Evolutionary conservation across 2,797 vertebrate species (phyloP).

Genomic region (Neomorphus geoffroyi): DNA sequence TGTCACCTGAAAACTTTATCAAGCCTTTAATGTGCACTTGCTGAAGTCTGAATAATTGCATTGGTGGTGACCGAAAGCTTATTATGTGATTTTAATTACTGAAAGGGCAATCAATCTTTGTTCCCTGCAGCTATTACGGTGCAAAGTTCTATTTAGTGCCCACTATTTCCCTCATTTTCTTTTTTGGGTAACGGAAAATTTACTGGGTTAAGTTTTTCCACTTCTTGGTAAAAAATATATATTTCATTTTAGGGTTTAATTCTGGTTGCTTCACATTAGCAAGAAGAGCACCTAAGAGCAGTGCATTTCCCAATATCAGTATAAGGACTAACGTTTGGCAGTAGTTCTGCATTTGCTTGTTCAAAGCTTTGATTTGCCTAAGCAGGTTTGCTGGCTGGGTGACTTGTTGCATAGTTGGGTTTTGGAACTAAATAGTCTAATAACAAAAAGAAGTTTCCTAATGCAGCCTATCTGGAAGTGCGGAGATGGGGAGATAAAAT

Average conservation of each 20-base stretch:
- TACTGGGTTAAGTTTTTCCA: background rate
- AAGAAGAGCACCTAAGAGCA: background rate
- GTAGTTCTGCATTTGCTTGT: background rate
- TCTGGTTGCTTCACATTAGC: background rate
- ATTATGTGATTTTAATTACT: constrained; percentile 56
- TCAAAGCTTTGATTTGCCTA: background rate
- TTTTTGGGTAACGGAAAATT: background rate
- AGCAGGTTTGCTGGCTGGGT: background rate
- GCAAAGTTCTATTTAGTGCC: constrained; percentile 13
- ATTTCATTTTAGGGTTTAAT: background rate
- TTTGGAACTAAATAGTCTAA: background rate
- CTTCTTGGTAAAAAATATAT: background rate
- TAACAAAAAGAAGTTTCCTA: background rate
- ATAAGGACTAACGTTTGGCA: background rate
- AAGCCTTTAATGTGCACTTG: constrained; percentile 14
- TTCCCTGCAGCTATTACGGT: constrained; percentile 4
- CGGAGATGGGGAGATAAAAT: background rate
- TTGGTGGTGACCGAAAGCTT: constrained; percentile 44
- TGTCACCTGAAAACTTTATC: constrained; percentile 39
- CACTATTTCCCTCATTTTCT: background rate
- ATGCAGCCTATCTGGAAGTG: background rate
- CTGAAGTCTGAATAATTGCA: constrained; percentile 36
- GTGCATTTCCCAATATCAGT: background rate
- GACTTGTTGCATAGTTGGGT: background rate
- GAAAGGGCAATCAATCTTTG: constrained; percentile 21